A percentile compares a stretch with the other conserved stretches of the same genome.
Evolutionary conservation across 2,888 invertebrate species (phyloP).

Genomic region (Chaitophorus viminalis): DNA sequence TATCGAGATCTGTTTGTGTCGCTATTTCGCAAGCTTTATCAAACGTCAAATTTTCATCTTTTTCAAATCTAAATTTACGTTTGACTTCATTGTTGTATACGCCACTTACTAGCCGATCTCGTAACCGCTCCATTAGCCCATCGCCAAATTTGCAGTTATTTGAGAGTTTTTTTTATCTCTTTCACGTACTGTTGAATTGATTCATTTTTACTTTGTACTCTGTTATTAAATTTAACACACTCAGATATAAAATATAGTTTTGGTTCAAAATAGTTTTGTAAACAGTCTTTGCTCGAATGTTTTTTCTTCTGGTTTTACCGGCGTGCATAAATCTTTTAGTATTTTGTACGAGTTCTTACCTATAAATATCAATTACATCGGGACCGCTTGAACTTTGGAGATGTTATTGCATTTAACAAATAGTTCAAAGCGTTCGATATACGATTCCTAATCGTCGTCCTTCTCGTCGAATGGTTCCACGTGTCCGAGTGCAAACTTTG

Average conservation of each 20-base stretch:
- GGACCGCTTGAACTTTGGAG: no score
- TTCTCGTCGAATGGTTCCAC: no score
- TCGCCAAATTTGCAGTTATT: not conserved
- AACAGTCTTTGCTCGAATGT: no score
- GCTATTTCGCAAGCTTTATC: not conserved
- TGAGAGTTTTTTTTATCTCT: conserved; percentile 6
- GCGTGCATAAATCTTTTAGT: no score
- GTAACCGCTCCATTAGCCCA: not conserved
- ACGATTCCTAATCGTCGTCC: no score
- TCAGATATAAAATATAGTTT: not conserved
- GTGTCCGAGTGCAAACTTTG: no score
- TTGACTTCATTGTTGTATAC: not conserved
- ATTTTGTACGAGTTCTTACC: no score
- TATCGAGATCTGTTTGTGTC: not conserved
- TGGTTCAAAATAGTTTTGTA: no score
- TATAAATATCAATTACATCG: no score
- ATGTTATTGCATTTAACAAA: no score
- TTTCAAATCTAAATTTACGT: not conserved
- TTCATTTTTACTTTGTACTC: not conserved
- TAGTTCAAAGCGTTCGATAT: no score
- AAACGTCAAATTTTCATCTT: not conserved
- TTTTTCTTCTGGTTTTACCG: no score
- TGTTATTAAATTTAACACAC: conserved; percentile 7
- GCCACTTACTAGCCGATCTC: not conserved
- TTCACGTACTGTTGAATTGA: not conserved